Conservation (phyloP, 2,888 invertebrate species). For the Xanthorhoe spadicearia region DNA sequence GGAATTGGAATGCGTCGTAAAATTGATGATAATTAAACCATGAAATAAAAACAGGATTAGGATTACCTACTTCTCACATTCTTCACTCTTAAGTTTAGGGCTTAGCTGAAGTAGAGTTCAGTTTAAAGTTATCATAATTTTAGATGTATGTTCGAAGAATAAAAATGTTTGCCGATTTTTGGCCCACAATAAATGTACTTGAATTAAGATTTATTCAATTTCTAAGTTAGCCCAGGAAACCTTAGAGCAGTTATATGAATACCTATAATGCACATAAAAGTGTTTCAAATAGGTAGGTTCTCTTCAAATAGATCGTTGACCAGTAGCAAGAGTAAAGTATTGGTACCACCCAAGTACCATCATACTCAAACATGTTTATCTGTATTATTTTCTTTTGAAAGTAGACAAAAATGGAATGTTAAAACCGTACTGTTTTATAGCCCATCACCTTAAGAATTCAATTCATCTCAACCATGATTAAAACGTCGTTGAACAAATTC, state of each 20-base stretch:
- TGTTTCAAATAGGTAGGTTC: too few species aligned
- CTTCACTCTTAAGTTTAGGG: too few species aligned
- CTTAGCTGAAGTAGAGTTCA: too few species aligned
- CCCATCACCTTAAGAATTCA: slow-evolving; percentile 5
- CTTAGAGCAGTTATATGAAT: too few species aligned
- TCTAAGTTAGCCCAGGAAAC: too few species aligned
- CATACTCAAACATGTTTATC: neutral
- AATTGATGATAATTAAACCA: neutral
- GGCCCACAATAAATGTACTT: too few species aligned
- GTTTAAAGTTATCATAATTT: too few species aligned
- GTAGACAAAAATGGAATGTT: neutral
- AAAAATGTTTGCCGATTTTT: too few species aligned
- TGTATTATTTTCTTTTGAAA: neutral
- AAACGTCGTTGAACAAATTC: neutral
- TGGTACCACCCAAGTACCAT: neutral
- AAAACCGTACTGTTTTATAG: slow-evolving; percentile 1
- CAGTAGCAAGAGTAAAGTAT: neutral
- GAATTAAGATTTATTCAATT: too few species aligned
- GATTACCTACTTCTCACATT: too few species aligned
- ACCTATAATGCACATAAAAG: too few species aligned
- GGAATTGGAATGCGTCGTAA: neutral
- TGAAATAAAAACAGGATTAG: neutral
- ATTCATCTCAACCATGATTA: neutral
- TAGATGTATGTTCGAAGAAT: too few species aligned
- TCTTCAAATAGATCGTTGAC: neutral